Evolutionary conservation across 23 tunicate genomes (phyloP).

Genomic region (Phallusia fumigata): DNA sequence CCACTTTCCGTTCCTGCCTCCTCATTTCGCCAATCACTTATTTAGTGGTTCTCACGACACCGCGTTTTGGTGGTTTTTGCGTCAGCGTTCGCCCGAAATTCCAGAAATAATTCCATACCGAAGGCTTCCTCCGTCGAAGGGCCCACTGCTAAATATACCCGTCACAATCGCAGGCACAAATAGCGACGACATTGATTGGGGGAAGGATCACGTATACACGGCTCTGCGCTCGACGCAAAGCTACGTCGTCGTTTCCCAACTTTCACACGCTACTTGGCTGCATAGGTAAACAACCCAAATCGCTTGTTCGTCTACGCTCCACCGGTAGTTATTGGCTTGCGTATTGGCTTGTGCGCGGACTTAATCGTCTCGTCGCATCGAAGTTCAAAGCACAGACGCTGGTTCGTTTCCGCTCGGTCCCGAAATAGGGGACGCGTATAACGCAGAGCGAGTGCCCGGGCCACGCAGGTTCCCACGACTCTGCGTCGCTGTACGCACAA

Average conservation of each 20-base stretch:
- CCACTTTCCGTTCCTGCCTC: not conserved
- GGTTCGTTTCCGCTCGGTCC: not conserved
- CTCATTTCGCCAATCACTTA: not conserved
- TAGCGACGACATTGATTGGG: not conserved
- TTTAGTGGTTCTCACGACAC: not conserved
- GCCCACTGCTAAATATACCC: not conserved
- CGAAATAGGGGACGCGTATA: not conserved
- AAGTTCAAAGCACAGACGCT: not conserved
- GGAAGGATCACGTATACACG: not conserved
- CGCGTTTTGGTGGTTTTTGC: not conserved
- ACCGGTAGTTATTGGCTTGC: constrained; percentile 11
- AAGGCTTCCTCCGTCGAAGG: not conserved
- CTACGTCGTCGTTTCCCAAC: too few relatives aligned
- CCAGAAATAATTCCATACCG: not conserved
- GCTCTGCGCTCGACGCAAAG: not conserved
- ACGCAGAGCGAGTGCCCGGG: not conserved
- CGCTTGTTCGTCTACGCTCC: not conserved
- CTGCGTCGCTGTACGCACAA: not conserved
- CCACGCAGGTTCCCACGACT: not conserved
- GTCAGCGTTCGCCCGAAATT: not conserved
- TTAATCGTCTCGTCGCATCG: constrained; percentile 4
- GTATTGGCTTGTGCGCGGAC: not conserved
- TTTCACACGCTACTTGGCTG: too few relatives aligned
- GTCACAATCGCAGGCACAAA: not conserved
- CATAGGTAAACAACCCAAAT: too few relatives aligned